Evolutionary conservation across 2,888 invertebrate genomes (phyloP).

Genomic region (Aleiodes leptofemur): DNA sequence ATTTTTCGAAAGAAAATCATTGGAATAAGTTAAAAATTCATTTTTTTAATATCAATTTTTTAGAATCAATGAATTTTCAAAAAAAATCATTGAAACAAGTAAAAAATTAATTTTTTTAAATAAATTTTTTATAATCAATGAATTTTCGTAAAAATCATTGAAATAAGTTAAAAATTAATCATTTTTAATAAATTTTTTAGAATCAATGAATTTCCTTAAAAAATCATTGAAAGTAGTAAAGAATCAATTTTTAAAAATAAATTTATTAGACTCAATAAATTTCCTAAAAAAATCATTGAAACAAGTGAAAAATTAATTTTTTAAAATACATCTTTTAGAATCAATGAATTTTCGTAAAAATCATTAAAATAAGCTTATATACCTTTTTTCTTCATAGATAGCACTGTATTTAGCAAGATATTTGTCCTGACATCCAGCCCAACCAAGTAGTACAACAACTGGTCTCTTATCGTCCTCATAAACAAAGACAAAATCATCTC

Average conservation of each 20-base stretch:
- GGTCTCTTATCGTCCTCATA: constrained; percentile 81
- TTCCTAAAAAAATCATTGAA: too few relatives aligned
- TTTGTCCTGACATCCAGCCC: constrained; percentile 88
- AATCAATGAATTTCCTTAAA: too few relatives aligned
- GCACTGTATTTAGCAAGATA: constrained; percentile 86
- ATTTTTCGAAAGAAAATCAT: too few relatives aligned
- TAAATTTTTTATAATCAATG: background rate
- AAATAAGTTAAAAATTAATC: background rate
- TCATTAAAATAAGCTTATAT: background rate
- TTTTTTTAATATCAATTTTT: too few relatives aligned
- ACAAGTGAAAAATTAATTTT: background rate
- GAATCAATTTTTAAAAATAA: background rate
- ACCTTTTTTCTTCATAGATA: constrained; percentile 87
- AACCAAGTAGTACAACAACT: constrained; percentile 84
- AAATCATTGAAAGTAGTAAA: too few relatives aligned
- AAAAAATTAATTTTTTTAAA: background rate
- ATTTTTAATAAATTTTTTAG: too few relatives aligned
- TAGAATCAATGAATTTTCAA: too few relatives aligned
- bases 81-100: background rate
- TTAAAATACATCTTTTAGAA: too few relatives aligned
- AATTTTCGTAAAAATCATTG: background rate
- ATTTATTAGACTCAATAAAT: background rate
- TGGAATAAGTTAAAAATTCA: background rate
- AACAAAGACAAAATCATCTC: constrained; percentile 78
- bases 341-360: background rate